phyloP scores from a whole-genome alignment of 2,113 vertebrate species.

The Oophaga pumilio region DNA sequence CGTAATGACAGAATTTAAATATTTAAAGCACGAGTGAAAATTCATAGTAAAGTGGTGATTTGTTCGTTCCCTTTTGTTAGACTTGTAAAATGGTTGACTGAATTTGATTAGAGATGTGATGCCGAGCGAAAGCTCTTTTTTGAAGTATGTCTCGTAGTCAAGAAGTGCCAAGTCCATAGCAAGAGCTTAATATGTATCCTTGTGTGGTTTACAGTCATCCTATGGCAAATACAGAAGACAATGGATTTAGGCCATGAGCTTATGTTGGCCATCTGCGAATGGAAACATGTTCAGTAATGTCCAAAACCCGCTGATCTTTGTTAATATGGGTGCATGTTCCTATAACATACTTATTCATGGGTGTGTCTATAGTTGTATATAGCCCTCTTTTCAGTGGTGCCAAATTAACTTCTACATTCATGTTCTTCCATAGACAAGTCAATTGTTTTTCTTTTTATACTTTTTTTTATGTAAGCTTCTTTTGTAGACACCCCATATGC shows the following conservation, averaged over 20 bases:
- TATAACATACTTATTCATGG: no score
- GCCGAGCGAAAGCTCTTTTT: constrained; percentile 32
- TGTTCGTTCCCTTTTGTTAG: constrained; percentile 49
- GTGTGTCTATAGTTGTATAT: background rate
- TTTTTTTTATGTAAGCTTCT: background rate
- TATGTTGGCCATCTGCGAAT: background rate
- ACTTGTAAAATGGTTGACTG: constrained; percentile 58
- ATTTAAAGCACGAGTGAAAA: constrained; percentile 49
- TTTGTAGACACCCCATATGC: background rate
- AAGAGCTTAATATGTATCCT: background rate
- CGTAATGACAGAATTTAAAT: constrained; percentile 64
- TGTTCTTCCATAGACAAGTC: background rate
- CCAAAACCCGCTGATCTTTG: no score
- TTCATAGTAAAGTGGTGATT: constrained; percentile 46
- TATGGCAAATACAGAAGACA: background rate
- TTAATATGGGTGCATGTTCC: no score
- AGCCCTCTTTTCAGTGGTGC: background rate
- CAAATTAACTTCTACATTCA: background rate
- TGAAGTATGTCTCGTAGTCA: constrained; percentile 27
- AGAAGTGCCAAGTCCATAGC: constrained; percentile 29
- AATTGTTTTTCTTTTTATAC: background rate
- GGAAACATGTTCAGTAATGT: no score
- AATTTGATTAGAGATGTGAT: constrained; percentile 50
- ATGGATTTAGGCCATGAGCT: background rate
- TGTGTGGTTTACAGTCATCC: background rate